Conservation (phyloP, 1,140 invertebrate genomes). For the Pomacea maculata region DNA sequence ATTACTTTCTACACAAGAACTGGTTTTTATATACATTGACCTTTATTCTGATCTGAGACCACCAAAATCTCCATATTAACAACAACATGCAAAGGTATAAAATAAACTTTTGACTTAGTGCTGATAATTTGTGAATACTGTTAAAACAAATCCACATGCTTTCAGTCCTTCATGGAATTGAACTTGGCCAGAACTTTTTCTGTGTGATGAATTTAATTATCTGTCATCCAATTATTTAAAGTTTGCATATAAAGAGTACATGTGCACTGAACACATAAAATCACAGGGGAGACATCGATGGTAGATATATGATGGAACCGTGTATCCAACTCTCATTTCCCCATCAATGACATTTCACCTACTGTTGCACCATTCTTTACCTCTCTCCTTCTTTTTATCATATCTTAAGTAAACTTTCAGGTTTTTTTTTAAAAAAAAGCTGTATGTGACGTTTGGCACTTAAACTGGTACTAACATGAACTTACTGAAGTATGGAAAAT, state of each 20-base stretch:
- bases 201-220: not conserved
- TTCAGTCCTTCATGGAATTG: no score
- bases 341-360: not conserved
- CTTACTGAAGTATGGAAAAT: not conserved
- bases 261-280: not conserved
- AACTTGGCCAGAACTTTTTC: no score
- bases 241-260: not conserved
- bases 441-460: not conserved
- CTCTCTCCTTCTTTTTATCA: not conserved
- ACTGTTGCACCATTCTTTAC: not conserved
- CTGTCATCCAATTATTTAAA: not conserved
- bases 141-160: no score
- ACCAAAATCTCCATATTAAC: no score
- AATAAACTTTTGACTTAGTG: no score
- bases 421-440: not conserved
- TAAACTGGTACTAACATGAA: not conserved
- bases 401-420: not conserved
- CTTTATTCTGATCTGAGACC: no score
- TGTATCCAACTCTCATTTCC: not conserved
- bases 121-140: no score
- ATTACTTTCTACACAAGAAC: no score
- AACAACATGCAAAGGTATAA: no score
- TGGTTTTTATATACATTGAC: no score
- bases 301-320: not conserved
- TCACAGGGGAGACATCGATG: not conserved